These are phyloP conservation scores for Pemphredon lugubris DNA, from an alignment of 2,888 invertebrate species.

Conservation along the genomic window DNA sequence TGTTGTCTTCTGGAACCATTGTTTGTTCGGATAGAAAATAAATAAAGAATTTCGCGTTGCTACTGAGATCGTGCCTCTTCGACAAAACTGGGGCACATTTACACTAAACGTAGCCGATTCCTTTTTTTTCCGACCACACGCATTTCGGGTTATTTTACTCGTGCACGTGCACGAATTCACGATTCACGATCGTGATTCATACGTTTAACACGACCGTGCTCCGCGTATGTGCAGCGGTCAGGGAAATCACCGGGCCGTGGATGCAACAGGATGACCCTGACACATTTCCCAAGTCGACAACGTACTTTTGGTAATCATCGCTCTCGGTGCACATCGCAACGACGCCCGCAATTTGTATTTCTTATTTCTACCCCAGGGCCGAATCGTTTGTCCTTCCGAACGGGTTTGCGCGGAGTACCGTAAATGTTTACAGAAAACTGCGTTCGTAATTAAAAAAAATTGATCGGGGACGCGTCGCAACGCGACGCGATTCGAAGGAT, in stretches of 20 bases:
- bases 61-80: too few species aligned
- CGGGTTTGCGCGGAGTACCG: too few species aligned
- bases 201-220: conserved; percentile 38
- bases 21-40: too few species aligned
- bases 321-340: conserved; percentile 11
- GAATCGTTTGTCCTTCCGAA: too few species aligned
- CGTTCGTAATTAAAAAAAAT: too few species aligned
- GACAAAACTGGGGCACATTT: too few species aligned
- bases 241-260: conserved; percentile 69
- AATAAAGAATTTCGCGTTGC: too few species aligned
- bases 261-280: conserved; percentile 78
- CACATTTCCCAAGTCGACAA: conserved; percentile 71
- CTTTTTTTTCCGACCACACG: not conserved
- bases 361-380: not conserved
- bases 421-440: too few species aligned
- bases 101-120: too few species aligned
- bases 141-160: not conserved
- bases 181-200: not conserved
- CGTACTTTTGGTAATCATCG: conserved; percentile 21
- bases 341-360: conserved; percentile 10
- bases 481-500: too few species aligned
- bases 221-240: conserved; percentile 52
- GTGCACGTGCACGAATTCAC: conserved; percentile 10
- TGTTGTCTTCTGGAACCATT: too few species aligned
- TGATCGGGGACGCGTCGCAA: too few species aligned